A percentile compares a stretch with the other conserved stretches of the same genome.
Evolutionary conservation across 2,888 invertebrate species (phyloP).

Genomic region (Brenthis daphne): DNA sequence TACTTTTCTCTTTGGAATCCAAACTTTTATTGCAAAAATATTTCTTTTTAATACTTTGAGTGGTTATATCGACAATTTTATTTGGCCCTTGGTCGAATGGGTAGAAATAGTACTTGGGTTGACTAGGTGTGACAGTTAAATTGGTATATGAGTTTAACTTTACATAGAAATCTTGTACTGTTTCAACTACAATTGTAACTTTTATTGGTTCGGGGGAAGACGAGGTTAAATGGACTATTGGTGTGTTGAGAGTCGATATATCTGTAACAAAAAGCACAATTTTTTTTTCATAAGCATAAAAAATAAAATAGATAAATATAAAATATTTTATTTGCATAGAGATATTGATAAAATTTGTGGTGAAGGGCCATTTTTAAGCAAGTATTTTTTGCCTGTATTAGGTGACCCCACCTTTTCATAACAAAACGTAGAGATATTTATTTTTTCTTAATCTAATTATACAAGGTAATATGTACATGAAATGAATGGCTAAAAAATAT

Average conservation of each 20-base stretch:
- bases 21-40: slow-evolving; percentile 82
- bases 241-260: slow-evolving; percentile 71
- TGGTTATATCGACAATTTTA: slow-evolving; percentile 52
- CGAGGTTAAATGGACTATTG: slow-evolving; percentile 86
- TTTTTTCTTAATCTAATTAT: no score
- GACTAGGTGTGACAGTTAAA: slow-evolving; percentile 70
- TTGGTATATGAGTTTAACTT: slow-evolving; percentile 66
- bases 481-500: no score
- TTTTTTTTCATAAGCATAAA: background rate
- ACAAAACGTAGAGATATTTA: no score
- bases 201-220: slow-evolving; percentile 80
- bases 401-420: no score
- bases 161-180: slow-evolving; percentile 83
- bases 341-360: no score
- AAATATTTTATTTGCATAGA: no score
- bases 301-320: no score
- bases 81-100: slow-evolving; percentile 71
- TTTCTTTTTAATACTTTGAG: slow-evolving; percentile 60
- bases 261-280: slow-evolving; percentile 53
- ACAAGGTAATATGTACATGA: no score
- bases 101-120: slow-evolving; percentile 80
- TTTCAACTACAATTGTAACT: slow-evolving; percentile 83
- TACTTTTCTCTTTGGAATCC: slow-evolving; percentile 46
- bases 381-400: no score
- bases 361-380: no score